Conservation (phyloP, 2,113 vertebrate genomes). For the Gymnarchus niloticus region DNA sequence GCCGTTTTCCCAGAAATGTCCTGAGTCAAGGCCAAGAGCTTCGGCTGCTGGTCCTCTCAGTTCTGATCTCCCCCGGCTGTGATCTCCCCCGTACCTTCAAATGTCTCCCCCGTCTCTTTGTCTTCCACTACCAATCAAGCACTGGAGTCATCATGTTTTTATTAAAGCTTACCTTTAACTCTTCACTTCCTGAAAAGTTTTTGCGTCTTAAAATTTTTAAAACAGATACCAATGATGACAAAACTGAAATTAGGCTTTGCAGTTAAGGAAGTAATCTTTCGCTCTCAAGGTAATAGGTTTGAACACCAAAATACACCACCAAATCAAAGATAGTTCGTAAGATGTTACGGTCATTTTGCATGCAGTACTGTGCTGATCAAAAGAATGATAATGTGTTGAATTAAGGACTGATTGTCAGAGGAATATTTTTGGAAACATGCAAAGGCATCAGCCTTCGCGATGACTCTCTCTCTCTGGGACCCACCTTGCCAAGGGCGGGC, state of each 20-base stretch:
- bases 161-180: background rate
- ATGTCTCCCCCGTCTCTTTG: background rate
- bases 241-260: background rate
- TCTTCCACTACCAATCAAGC: background rate
- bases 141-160: background rate
- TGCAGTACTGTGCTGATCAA: background rate
- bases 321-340: background rate
- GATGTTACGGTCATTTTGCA: background rate
- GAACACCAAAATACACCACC: background rate
- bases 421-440: constrained; percentile 36
- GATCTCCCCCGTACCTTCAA: background rate
- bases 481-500: constrained; percentile 53
- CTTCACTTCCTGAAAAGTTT: background rate
- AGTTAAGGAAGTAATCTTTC: background rate
- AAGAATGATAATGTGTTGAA: background rate
- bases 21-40: background rate
- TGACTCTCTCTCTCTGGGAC: constrained; percentile 24
- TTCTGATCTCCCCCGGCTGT: background rate
- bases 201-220: background rate
- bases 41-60: background rate
- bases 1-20: constrained; percentile 13
- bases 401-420: background rate
- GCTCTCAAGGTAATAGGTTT: background rate
- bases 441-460: constrained; percentile 35
- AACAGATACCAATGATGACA: background rate